These are phyloP conservation scores for Gorilla gorilla DNA, from an alignment of 2,113 vertebrate genomes.

Conservation along the genomic window DNA sequence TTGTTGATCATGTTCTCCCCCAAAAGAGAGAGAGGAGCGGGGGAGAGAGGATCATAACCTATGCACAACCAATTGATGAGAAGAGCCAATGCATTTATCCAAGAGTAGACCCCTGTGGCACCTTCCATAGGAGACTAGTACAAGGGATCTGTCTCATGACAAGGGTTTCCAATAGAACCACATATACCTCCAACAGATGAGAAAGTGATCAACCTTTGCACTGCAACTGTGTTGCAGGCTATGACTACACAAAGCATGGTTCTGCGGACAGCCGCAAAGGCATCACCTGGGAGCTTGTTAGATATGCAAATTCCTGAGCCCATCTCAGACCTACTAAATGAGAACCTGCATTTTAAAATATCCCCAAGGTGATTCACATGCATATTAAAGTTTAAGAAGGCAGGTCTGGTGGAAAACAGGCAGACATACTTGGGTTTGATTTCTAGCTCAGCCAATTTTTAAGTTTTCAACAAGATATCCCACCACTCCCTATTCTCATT, in stretches of 20 bases:
- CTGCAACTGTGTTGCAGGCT: not conserved
- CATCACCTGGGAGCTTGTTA: not conserved
- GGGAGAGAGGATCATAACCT: not conserved
- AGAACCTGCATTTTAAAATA: not conserved
- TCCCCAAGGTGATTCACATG: not conserved
- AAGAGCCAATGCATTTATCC: not conserved
- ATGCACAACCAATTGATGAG: not conserved
- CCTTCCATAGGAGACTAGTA: not conserved
- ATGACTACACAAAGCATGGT: not conserved
- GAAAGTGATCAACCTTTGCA: not conserved
- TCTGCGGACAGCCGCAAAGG: fast-evolving
- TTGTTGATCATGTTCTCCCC: not conserved
- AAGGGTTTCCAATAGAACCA: not conserved
- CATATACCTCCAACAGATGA: not conserved
- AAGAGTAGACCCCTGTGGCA: not conserved
- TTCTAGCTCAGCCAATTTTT: not conserved
- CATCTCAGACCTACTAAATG: not conserved
- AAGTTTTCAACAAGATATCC: not conserved
- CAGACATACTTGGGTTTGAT: not conserved
- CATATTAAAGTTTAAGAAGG: not conserved
- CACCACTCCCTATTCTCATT: not conserved
- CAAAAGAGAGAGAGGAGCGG: not conserved
- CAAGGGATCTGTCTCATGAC: not conserved
- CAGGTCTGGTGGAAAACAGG: not conserved
- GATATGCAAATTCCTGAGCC: not conserved